Evolutionary conservation across 2,888 invertebrate genomes (phyloP).

Genomic region (Apocheima hispidaria): DNA sequence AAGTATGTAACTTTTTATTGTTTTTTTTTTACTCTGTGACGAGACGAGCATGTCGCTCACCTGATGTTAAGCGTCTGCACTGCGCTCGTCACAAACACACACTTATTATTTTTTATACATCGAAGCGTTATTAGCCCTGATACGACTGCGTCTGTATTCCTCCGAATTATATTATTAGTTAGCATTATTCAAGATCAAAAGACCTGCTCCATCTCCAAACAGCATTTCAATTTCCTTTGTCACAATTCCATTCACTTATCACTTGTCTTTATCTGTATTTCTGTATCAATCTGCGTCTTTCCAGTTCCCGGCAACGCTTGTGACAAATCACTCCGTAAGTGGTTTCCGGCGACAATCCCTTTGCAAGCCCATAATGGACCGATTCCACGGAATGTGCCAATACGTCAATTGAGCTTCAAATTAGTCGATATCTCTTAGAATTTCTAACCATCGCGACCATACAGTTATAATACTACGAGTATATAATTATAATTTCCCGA

Average conservation of each 20-base stretch:
- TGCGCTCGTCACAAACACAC: no score
- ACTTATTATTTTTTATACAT: no score
- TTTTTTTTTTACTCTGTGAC: no score
- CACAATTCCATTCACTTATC: background rate
- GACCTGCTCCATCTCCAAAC: background rate
- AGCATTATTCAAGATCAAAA: background rate
- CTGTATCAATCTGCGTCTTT: conserved; percentile 1
- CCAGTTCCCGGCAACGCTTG: conserved; percentile 11
- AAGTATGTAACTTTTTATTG: no score
- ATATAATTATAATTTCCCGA: no score
- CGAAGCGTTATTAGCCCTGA: no score
- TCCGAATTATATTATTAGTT: background rate
- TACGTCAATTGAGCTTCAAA: conserved; percentile 3
- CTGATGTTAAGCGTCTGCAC: no score
- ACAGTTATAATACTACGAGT: no score
- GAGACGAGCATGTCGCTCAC: no score
- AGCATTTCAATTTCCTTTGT: background rate
- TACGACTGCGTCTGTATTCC: no score
- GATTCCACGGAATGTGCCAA: conserved; percentile 15
- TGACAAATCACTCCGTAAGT: conserved; percentile 28
- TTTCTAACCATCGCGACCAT: background rate
- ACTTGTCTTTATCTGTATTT: conserved; percentile 3
- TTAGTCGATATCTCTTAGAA: background rate
- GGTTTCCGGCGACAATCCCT: conserved; percentile 26
- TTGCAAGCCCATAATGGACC: conserved; percentile 17